Evolutionary conservation across 2,888 invertebrate species (phyloP).

Genomic region (Xanthorhoe designata): DNA sequence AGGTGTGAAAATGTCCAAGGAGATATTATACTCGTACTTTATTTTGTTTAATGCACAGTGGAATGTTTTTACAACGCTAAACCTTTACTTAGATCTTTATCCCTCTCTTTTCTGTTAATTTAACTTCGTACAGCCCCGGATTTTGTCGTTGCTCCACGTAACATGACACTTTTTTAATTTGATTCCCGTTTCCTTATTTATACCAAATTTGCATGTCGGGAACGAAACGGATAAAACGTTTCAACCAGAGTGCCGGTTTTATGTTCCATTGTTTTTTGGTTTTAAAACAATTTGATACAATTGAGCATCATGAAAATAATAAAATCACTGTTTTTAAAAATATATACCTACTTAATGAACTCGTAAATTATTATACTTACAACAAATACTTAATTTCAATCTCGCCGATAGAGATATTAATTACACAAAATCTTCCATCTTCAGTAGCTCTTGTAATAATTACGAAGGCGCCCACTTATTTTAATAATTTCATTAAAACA

Average conservation of each 20-base stretch:
- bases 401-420: neutral
- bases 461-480: conserved; percentile 3
- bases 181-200: conserved; percentile 22
- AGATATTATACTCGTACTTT: too few species aligned
- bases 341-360: neutral
- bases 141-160: conserved; percentile 27
- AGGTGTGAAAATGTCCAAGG: too few species aligned
- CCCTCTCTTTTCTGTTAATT: conserved; percentile 11
- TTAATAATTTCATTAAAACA: conserved; percentile 15
- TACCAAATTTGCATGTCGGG: conserved; percentile 24
- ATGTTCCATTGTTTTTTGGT: conserved; percentile 4
- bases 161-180: conserved; percentile 39
- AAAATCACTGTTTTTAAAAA: neutral
- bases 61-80: too few species aligned
- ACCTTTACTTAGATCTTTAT: neutral
- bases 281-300: neutral
- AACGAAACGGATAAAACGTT: neutral
- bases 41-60: too few species aligned
- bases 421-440: neutral
- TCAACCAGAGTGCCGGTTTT: neutral
- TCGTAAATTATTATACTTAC: neutral
- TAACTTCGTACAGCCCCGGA: conserved; percentile 13
- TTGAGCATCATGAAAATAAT: too few species aligned
- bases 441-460: conserved; percentile 5
- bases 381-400: neutral